Percentiles rank a stretch among this genome's conserved stretches.
These are phyloP conservation scores for Ophion ventricosus DNA, from an alignment of 2,888 invertebrate genomes.

Conservation along the genomic window DNA sequence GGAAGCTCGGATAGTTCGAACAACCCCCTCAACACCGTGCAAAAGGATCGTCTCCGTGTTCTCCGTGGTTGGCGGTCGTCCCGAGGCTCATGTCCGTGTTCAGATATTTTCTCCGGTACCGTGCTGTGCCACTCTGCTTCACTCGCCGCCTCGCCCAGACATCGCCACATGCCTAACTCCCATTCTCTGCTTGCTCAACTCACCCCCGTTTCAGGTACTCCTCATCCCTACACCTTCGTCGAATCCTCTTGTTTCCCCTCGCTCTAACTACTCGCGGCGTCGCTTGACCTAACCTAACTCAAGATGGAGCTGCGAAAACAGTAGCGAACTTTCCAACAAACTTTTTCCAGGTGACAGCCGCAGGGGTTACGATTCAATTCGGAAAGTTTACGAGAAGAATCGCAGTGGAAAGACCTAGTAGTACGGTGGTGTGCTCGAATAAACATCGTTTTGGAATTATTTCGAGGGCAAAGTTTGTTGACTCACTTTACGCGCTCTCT, in stretches of 20 bases:
- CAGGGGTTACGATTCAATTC: constrained; percentile 5
- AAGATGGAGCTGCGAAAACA: constrained; percentile 10
- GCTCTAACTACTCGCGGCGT: constrained; percentile 37
- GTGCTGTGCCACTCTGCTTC: constrained; percentile 63
- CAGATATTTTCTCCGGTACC: constrained; percentile 58
- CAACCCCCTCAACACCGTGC: constrained; percentile 73
- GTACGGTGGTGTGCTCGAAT: not conserved
- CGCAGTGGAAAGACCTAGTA: not conserved
- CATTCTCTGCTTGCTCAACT: constrained; percentile 25
- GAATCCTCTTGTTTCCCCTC: constrained; percentile 24
- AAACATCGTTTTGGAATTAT: not conserved
- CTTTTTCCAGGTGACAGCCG: constrained; percentile 9
- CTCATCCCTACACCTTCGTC: not conserved
- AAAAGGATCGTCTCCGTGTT: constrained; percentile 68
- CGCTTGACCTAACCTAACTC: constrained; percentile 56
- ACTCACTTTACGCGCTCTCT: not conserved
- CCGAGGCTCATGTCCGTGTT: constrained; percentile 56
- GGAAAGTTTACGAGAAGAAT: not conserved
- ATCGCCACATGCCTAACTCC: constrained; percentile 49
- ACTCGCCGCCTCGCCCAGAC: constrained; percentile 63
- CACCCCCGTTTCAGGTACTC: constrained; percentile 20
- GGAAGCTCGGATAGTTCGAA: constrained; percentile 59
- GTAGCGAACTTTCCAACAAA: constrained; percentile 13
- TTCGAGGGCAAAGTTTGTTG: not conserved
- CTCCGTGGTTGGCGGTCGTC: constrained; percentile 59